These are phyloP conservation scores for Ambastaia sidthimunki DNA, from an alignment of 2,797 vertebrate species.

Conservation along the genomic window DNA sequence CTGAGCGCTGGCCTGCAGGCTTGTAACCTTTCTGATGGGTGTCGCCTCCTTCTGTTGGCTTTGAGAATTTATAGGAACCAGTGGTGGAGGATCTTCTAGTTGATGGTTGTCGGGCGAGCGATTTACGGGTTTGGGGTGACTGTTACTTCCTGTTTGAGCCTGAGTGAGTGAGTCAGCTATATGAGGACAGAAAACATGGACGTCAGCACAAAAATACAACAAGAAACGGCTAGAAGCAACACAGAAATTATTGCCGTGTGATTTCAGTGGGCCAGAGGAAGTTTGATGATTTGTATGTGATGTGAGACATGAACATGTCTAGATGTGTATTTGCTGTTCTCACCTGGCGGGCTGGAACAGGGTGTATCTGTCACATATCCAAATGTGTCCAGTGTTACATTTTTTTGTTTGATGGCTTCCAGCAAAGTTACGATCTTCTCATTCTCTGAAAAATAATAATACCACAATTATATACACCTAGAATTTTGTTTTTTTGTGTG, in stretches of 20 bases:
- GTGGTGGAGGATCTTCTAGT: conserved; percentile 79
- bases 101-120: conserved; percentile 76
- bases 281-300: no score
- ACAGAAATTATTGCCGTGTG: background rate
- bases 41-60: conserved; percentile 79
- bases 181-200: background rate
- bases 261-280: no score
- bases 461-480: background rate
- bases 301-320: no score
- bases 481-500: no score
- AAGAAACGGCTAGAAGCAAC: background rate
- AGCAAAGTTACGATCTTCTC: conserved; percentile 91
- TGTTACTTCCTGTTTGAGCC: conserved; percentile 22
- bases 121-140: conserved; percentile 66
- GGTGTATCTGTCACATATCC: conserved; percentile 79
- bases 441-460: conserved; percentile 82
- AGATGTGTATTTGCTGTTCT: conserved; percentile 55
- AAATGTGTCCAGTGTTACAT: conserved; percentile 81
- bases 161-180: conserved; percentile 11
- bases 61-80: conserved; percentile 81
- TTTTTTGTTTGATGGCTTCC: conserved; percentile 93
- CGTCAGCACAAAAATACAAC: background rate
- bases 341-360: conserved; percentile 87
- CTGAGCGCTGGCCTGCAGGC: conserved; percentile 86
- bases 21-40: conserved; percentile 81